phyloP scores from a whole-genome alignment of 1,140 invertebrate genomes.

The Bactericera cockerelli region DNA sequence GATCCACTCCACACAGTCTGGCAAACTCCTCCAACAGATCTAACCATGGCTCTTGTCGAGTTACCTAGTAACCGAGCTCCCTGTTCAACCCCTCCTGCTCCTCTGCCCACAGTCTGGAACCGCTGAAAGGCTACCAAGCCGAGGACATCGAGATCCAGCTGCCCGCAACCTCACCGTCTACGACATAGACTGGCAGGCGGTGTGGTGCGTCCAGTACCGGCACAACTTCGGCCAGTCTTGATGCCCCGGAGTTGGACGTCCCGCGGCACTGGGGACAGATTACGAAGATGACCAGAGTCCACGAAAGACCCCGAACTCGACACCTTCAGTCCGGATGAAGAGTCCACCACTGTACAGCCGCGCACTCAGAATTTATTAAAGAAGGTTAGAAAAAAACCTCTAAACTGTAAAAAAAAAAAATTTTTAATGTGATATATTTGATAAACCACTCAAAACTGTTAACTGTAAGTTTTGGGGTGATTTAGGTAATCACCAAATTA shows the following conservation, averaged over 20 bases:
- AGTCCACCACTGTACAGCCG: too few species aligned
- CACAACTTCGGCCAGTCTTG: slow-evolving; percentile 83
- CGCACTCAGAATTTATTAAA: too few species aligned
- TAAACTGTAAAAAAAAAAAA: too few species aligned
- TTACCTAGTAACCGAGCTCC: too few species aligned
- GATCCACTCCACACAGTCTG: too few species aligned
- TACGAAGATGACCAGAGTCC: slow-evolving; percentile 66
- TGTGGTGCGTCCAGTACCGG: slow-evolving; percentile 71
- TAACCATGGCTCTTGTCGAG: too few species aligned
- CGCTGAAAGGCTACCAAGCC: slow-evolving; percentile 61
- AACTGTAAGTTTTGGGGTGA: too few species aligned
- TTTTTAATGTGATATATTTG: not conserved
- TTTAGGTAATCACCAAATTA: too few species aligned
- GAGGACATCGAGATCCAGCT: slow-evolving; percentile 81
- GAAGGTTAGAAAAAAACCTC: too few species aligned
- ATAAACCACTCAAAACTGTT: too few species aligned
- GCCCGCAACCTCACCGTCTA: slow-evolving; percentile 69
- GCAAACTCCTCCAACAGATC: too few species aligned
- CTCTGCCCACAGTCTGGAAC: slow-evolving; percentile 41
- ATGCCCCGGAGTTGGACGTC: slow-evolving; percentile 79
- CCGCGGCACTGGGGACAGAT: slow-evolving; percentile 70
- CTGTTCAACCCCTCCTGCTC: too few species aligned
- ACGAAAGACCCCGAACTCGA: slow-evolving; percentile 5
- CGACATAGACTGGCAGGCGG: slow-evolving; percentile 80
- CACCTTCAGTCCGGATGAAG: not conserved